Conservation (phyloP, 2,888 invertebrate genomes). For the Netelia inedita region DNA sequence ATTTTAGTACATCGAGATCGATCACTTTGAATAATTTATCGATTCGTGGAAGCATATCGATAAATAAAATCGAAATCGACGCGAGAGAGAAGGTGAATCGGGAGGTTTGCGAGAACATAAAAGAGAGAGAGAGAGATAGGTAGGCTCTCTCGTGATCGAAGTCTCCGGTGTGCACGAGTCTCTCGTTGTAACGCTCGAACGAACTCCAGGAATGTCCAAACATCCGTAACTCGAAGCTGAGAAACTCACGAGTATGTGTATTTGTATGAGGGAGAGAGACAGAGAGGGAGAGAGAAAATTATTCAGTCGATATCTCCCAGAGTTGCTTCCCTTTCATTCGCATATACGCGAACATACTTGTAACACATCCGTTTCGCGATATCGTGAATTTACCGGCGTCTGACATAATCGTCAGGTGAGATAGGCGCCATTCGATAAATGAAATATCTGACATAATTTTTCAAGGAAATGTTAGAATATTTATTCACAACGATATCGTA, state of each 20-base stretch:
- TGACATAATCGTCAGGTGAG: conserved; percentile 7
- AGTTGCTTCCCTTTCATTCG: conserved; percentile 33
- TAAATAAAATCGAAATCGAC: conserved; percentile 43
- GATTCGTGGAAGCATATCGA: conserved; percentile 34
- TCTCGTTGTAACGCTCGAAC: conserved; percentile 54
- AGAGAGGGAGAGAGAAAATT: conserved; percentile 49
- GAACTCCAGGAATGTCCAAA: conserved; percentile 69
- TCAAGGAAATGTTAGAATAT: too few relatives aligned
- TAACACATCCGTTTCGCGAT: not conserved
- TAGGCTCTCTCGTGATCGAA: conserved; percentile 48
- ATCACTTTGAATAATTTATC: conserved; percentile 55
- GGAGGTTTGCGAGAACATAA: conserved; percentile 15
- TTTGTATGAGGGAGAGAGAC: too few relatives aligned
- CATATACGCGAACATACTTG: not conserved
- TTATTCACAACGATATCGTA: not conserved
- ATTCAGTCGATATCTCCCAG: conserved; percentile 27
- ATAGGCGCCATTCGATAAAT: too few relatives aligned
- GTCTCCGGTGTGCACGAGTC: conserved; percentile 47
- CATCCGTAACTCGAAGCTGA: conserved; percentile 68
- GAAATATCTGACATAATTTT: too few relatives aligned
- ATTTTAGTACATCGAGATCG: conserved; percentile 26
- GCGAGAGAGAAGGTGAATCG: conserved; percentile 40
- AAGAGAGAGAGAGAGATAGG: not conserved
- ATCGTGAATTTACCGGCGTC: conserved; percentile 1
- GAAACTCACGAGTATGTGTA: conserved; percentile 1